Evolutionary conservation across 2,888 invertebrate genomes (phyloP), one percentile per base, ranked within the genome.

Genomic region (Chrysomela aeneicollis): DNA sequence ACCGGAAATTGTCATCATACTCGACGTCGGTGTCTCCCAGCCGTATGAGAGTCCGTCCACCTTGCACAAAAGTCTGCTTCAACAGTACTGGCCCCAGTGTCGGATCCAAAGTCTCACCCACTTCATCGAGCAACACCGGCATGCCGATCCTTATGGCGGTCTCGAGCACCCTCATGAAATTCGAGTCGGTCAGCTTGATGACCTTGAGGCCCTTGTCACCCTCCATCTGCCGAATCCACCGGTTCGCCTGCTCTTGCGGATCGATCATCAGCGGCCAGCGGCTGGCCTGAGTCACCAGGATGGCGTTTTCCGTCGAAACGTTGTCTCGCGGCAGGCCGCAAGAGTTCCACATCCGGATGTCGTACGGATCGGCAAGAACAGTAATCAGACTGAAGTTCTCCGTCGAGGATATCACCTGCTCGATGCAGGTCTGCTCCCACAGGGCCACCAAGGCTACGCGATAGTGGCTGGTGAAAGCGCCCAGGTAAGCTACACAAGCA

Each of bases 191-290:
- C 73, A 95, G 85, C 82, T 95, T 95, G 22, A 92, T 87, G 21
- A 95, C 88, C 74, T 88, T 87, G 21, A 97, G 82, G 54, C 90
- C 88, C 75, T 92, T 91, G 0, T 86, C 84, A 18, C 86, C 86
- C 80, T 97, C 96, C 91, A 95, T 92, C 79, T 92, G 93, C 65
- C 92, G 90, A 60, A 97, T 91, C 96, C 96, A 97, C 64, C 93
- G 88, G 82, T 94, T 95, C 0, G 96, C 96, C 88, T 97, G 96
- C 78, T 95, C 95, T 80, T 97, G 96, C 0, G 97, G 97, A 83
- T 97, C 97, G 66, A 97, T 95, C 88, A 96, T 94, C 17, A 97
- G 86, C 0, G 97, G 95, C 95, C 94, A 94, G 12, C 92, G 86
- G 6, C 92, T 88, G 2, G 90, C 92, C 76, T 87, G 88, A 15